These are phyloP conservation scores for Nothobranchius furzeri DNA, from an alignment of 2,113 vertebrate species.

Conservation along the genomic window DNA sequence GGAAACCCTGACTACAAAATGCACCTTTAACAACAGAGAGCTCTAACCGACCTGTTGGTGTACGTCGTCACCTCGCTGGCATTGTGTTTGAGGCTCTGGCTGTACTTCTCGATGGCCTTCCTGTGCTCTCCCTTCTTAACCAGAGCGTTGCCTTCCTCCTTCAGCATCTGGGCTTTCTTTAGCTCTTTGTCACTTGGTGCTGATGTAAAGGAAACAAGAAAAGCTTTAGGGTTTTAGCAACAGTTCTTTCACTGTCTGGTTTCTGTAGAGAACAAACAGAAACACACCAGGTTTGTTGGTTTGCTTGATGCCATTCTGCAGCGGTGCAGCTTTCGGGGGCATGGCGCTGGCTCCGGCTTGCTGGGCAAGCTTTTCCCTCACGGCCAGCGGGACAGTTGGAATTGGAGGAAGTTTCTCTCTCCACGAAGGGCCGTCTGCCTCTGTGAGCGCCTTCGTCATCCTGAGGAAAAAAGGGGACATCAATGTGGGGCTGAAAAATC, in stretches of 20 bases:
- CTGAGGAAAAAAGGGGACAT: slow-evolving; percentile 62
- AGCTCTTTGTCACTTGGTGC: slow-evolving; percentile 61
- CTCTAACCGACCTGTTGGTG: slow-evolving; percentile 87
- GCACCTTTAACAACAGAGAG: no score
- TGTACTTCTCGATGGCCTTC: slow-evolving; percentile 91
- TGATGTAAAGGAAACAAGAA: neutral
- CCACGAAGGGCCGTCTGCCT: slow-evolving; percentile 86
- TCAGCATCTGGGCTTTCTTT: slow-evolving; percentile 82
- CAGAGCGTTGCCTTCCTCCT: slow-evolving; percentile 90
- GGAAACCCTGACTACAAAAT: no score
- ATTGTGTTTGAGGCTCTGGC: slow-evolving; percentile 85
- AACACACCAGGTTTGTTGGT: slow-evolving; percentile 30
- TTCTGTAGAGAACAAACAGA: neutral
- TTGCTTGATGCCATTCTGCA: slow-evolving; percentile 45
- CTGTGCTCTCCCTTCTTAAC: slow-evolving; percentile 91
- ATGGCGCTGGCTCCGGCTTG: slow-evolving; percentile 5
- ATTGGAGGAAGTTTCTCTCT: slow-evolving; percentile 89
- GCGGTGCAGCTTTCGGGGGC: neutral
- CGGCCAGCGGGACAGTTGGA: slow-evolving; percentile 84
- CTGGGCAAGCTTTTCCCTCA: slow-evolving; percentile 79
- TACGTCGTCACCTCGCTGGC: slow-evolving; percentile 84
- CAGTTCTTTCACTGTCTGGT: no score
- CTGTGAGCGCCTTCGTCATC: slow-evolving; percentile 89
- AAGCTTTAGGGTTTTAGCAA: neutral
- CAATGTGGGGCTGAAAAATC: neutral